Conservation (phyloP, 2,797 vertebrate genomes). For the Tauraco hartlaubi region DNA sequence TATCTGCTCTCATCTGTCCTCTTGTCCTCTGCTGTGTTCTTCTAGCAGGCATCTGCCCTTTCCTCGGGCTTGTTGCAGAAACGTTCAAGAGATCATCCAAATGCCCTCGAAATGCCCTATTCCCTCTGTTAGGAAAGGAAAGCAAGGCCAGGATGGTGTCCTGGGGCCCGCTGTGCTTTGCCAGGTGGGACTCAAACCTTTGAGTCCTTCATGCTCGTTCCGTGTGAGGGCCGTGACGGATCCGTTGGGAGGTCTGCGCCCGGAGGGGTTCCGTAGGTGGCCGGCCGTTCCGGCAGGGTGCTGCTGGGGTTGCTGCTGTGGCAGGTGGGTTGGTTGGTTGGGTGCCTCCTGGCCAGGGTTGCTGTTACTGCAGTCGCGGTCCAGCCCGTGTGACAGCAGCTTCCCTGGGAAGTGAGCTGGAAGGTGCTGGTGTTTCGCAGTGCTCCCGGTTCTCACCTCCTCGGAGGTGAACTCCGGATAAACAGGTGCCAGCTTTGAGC, state of each 20-base stretch:
- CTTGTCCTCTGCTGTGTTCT: neutral
- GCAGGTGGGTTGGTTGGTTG: neutral
- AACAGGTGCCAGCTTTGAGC: neutral
- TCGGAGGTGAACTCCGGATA: neutral
- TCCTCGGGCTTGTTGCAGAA: neutral
- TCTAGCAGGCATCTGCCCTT: neutral
- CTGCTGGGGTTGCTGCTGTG: accelerated
- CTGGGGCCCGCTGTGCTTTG: accelerated
- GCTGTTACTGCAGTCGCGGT: accelerated
- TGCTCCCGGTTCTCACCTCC: neutral
- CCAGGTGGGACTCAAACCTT: no score
- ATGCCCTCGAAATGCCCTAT: neutral
- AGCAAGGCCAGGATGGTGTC: neutral
- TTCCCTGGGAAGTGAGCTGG: neutral
- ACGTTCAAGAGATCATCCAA: neutral
- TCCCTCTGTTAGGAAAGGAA: neutral
- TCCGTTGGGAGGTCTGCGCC: accelerated
- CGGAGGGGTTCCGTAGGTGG: accelerated
- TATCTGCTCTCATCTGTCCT: neutral
- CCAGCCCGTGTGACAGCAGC: neutral
- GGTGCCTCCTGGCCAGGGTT: neutral
- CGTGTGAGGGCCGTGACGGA: neutral
- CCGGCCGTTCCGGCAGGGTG: accelerated
- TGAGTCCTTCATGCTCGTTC: accelerated
- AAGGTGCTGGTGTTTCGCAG: neutral